These are phyloP conservation scores for Pandemis heparana DNA, from an alignment of 2,888 invertebrate genomes.

Conservation along the genomic window DNA sequence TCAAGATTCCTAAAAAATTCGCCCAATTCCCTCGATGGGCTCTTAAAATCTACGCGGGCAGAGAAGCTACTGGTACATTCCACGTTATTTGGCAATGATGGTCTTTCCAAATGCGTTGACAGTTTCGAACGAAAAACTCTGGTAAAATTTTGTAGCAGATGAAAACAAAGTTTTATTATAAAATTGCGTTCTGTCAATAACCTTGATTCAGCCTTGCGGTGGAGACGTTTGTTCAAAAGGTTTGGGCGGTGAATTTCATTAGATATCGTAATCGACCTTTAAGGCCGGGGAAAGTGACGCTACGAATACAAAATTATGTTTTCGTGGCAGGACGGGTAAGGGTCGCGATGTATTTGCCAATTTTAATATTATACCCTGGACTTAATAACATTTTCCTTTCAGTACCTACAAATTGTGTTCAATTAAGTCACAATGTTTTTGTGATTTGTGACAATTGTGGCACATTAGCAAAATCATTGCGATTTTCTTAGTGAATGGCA, in stretches of 20 bases:
- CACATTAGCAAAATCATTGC: too few relatives aligned
- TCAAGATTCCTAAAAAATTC: too few relatives aligned
- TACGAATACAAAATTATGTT: conserved; percentile 62
- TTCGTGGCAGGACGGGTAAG: conserved; percentile 38
- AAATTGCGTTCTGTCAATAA: neutral
- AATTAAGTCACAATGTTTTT: too few relatives aligned
- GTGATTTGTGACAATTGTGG: neutral
- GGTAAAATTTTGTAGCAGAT: too few relatives aligned
- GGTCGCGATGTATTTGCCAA: conserved; percentile 17
- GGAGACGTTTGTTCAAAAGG: conserved; percentile 55
- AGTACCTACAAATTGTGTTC: neutral
- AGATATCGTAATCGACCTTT: conserved; percentile 66
- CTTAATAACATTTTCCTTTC: neutral
- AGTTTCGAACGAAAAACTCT: too few relatives aligned
- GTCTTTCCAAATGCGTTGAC: too few relatives aligned
- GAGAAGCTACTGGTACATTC: too few relatives aligned
- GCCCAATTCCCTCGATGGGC: too few relatives aligned
- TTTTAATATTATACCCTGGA: conserved; percentile 6
- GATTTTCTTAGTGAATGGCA: too few relatives aligned
- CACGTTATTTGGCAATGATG: too few relatives aligned
- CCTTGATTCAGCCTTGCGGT: conserved; percentile 35
- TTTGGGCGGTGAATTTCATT: conserved; percentile 59
- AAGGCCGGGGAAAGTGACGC: conserved; percentile 57
- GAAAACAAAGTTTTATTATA: too few relatives aligned
- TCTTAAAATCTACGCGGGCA: too few relatives aligned